A percentile compares a stretch with the other conserved stretches of the same genome.
Conservation (phyloP, 2,888 invertebrate species). For the Caenorhabditis sulstoni region DNA sequence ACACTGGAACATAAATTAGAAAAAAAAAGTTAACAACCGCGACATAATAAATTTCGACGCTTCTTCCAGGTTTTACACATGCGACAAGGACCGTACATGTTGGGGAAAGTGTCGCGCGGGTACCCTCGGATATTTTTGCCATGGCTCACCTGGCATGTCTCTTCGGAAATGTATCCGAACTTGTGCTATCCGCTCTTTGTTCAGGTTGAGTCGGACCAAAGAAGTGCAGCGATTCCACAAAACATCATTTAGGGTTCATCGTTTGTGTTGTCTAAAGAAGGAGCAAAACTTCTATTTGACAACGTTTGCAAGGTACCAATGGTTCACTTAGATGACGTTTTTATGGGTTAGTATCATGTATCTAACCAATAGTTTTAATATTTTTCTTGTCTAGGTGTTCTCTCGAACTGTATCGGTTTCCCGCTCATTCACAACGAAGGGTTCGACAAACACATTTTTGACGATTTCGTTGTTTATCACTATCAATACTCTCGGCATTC, state of each 20-base stretch:
- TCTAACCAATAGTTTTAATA: not conserved
- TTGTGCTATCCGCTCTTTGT: constrained; percentile 79
- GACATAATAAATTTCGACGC: not conserved
- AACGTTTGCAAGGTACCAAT: constrained; percentile 76
- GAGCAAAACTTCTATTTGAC: constrained; percentile 65
- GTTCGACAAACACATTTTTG: constrained; percentile 75
- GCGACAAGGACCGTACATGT: constrained; percentile 64
- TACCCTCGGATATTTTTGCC: constrained; percentile 79
- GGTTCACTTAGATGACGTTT: constrained; percentile 79
- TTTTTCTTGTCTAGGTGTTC: constrained; percentile 58
- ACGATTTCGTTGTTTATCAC: constrained; percentile 78
- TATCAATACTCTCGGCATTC: constrained; percentile 78
- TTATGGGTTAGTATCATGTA: constrained; percentile 70
- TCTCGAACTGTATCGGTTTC: constrained; percentile 73
- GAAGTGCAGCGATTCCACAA: not conserved
- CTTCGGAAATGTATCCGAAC: constrained; percentile 75
- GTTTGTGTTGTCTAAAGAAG: constrained; percentile 77
- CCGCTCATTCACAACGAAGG: constrained; percentile 73
- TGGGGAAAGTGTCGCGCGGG: constrained; percentile 79
- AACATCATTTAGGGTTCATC: constrained; percentile 75
- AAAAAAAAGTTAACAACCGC: constrained; percentile 4
- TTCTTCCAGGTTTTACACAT: constrained; percentile 56
- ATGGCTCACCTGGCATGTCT: constrained; percentile 79
- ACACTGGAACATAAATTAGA: constrained; percentile 12
- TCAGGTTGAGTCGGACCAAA: constrained; percentile 62